phyloP scores from a whole-genome alignment of 2,888 invertebrate genomes.

The Synanthedon tipuliformis region DNA sequence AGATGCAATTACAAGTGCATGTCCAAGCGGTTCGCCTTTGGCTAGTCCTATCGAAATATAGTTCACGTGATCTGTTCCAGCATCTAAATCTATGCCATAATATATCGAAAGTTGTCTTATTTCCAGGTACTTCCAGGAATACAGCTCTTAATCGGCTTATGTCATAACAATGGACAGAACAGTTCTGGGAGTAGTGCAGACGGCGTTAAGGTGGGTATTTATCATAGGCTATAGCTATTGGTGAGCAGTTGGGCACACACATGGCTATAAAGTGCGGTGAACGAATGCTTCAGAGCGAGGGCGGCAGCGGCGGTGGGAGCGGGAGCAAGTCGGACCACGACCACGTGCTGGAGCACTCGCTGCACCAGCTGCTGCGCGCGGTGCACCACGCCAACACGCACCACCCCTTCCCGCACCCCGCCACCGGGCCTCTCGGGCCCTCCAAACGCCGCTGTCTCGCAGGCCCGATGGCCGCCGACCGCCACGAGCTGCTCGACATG shows the following conservation, averaged over 20 bases:
- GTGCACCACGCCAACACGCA: constrained; percentile 93
- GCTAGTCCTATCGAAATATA: background rate
- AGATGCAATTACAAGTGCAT: too few relatives aligned
- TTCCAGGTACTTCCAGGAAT: constrained; percentile 89
- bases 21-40: background rate
- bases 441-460: constrained; percentile 91
- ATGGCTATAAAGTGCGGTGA: background rate
- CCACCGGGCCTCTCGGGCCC: constrained; percentile 93
- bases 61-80: background rate
- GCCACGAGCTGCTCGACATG: constrained; percentile 89
- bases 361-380: constrained; percentile 92
- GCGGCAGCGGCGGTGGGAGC: constrained; percentile 23
- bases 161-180: constrained; percentile 78
- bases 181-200: constrained; percentile 36
- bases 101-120: background rate
- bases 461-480: constrained; percentile 90
- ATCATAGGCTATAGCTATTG: too few relatives aligned
- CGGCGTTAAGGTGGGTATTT: constrained; percentile 39
- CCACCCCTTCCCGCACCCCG: constrained; percentile 95
- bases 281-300: background rate
- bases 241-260: too few relatives aligned
- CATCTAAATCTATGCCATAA: background rate
- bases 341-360: constrained; percentile 95
- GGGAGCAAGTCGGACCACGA: constrained; percentile 82
- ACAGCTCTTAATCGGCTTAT: constrained; percentile 89